Conservation (phyloP, 1,140 invertebrate species). For the Drosophila leontia region DNA sequence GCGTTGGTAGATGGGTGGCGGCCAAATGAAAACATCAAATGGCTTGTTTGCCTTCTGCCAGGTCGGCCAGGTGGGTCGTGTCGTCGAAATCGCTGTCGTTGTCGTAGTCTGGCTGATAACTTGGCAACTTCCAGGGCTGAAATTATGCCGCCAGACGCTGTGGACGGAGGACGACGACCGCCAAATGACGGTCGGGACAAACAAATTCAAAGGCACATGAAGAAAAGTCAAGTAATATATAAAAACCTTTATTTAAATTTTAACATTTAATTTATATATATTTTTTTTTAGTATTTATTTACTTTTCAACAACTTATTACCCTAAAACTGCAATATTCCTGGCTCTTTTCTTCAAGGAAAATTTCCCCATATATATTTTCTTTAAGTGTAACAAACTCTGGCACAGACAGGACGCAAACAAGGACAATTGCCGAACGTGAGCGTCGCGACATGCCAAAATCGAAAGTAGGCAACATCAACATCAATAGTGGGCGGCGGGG, state of each 20-base stretch:
- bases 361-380: background rate
- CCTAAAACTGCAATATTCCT: no score
- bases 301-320: no score
- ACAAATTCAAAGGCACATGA: conserved; percentile 23
- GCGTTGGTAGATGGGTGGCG: conserved; percentile 50
- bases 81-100: conserved; percentile 19
- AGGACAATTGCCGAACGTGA: conserved; percentile 74
- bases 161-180: conserved; percentile 73
- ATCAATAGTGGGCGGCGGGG: conserved; percentile 61
- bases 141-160: conserved; percentile 72
- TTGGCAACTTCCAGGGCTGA: conserved; percentile 70
- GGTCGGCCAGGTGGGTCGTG: conserved; percentile 59
- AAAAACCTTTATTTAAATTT: background rate
- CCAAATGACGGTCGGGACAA: conserved; percentile 74
- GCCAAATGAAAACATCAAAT: conserved; percentile 82
- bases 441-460: conserved; percentile 80
- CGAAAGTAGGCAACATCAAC: conserved; percentile 82
- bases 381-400: conserved; percentile 3
- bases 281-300: no score
- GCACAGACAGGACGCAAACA: conserved; percentile 47
- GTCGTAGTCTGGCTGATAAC: conserved; percentile 72
- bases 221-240: background rate
- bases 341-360: background rate
- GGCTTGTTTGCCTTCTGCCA: conserved; percentile 67
- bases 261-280: no score